phyloP scores from a whole-genome alignment of 2,113 vertebrate genomes.

The Phoxinus phoxinus region DNA sequence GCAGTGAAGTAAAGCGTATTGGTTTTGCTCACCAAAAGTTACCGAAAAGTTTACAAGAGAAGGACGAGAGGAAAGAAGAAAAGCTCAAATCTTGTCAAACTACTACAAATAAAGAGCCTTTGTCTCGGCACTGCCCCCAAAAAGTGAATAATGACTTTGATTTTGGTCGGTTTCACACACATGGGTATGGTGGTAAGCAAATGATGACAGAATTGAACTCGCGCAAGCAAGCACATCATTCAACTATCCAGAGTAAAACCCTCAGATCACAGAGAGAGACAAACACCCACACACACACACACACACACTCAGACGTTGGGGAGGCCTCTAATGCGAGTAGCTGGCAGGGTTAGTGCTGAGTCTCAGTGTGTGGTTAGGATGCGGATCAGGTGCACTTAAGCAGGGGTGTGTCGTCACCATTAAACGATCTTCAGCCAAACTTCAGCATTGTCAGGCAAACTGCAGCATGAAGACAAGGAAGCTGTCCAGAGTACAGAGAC shows the following conservation, averaged over 20 bases:
- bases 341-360: conserved; percentile 80
- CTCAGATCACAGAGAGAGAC: conserved; percentile 32
- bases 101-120: not conserved
- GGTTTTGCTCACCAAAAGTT: not conserved
- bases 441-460: conserved; percentile 55
- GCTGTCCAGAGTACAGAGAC: conserved; percentile 81
- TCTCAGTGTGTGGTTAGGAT: conserved; percentile 79
- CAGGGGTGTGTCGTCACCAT: conserved; percentile 79
- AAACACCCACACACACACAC: conserved; percentile 31
- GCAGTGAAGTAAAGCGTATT: not conserved
- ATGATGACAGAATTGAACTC: not conserved
- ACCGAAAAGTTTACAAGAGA: not conserved
- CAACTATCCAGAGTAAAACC: not conserved
- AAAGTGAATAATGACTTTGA: not conserved
- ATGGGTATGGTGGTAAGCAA: not conserved
- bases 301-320: conserved; percentile 36
- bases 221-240: not conserved
- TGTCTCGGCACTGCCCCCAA: not conserved
- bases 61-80: not conserved
- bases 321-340: conserved; percentile 59
- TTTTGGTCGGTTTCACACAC: not conserved
- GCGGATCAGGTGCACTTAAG: conserved; percentile 80
- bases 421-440: conserved; percentile 64
- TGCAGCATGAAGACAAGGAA: conserved; percentile 83
- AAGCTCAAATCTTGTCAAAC: not conserved